Evolutionary conservation across 2,113 vertebrate species (phyloP).

Genomic region (Poeciliopsis retropinna): DNA sequence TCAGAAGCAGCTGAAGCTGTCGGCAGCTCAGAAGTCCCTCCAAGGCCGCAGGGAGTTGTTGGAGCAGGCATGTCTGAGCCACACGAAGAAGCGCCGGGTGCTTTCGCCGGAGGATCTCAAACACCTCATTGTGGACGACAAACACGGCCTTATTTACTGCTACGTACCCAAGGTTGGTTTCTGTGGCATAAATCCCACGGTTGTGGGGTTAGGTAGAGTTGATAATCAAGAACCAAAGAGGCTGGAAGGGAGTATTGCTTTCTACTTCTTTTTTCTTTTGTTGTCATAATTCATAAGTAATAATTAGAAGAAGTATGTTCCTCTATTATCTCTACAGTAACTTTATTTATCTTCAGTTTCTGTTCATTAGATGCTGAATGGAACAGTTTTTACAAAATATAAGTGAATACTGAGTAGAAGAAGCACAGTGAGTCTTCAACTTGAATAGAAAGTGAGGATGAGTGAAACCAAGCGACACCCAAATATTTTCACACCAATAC

Average conservation of each 20-base stretch:
- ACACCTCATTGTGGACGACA: constrained; percentile 94
- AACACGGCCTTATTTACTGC: constrained; percentile 91
- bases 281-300: too few species aligned
- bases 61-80: constrained; percentile 82
- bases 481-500: not conserved
- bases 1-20: constrained; percentile 68
- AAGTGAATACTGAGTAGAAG: not conserved
- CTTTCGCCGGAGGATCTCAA: constrained; percentile 87
- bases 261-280: not conserved
- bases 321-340: not conserved
- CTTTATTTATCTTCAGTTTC: not conserved
- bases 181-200: not conserved
- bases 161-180: constrained; percentile 90
- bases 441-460: too few species aligned
- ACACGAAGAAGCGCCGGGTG: constrained; percentile 86
- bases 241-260: not conserved
- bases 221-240: not conserved
- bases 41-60: constrained; percentile 86
- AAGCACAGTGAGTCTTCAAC: not conserved
- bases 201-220: not conserved
- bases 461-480: not conserved
- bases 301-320: too few species aligned
- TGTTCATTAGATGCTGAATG: too few species aligned
- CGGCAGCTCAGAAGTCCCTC: constrained; percentile 80
- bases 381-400: too few species aligned